Conservation (phyloP, 2,888 invertebrate genomes). For the Pheosia gnoma region DNA sequence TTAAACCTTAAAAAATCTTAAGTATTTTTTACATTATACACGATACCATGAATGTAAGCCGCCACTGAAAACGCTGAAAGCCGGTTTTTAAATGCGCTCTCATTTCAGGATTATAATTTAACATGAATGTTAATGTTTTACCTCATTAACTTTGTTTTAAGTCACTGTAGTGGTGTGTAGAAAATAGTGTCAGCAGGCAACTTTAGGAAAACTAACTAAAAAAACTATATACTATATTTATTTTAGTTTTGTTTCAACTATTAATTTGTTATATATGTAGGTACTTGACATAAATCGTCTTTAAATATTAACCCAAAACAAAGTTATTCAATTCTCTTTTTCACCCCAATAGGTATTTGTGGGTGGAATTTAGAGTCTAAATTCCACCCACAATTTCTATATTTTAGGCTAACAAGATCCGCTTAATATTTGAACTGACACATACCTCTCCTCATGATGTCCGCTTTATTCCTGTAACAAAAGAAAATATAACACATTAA, state of each 20-base stretch:
- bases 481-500: constrained; percentile 25
- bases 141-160: constrained; percentile 30
- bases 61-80: constrained; percentile 7
- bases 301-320: no score
- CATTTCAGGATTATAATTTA: constrained; percentile 30
- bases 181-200: not conserved
- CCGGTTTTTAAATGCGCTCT: constrained; percentile 12
- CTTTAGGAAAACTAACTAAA: no score
- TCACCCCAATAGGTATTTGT: no score
- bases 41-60: not conserved
- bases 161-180: constrained; percentile 1
- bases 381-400: not conserved
- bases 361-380: not conserved
- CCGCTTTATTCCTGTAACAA: constrained; percentile 73
- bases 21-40: constrained; percentile 3
- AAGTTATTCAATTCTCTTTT: no score
- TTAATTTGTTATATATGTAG: no score
- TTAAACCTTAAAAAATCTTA: no score
- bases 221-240: no score
- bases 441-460: constrained; percentile 72
- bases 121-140: constrained; percentile 28
- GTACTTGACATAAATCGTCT: no score
- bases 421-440: constrained; percentile 21
- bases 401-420: not conserved
- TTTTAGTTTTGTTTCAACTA: no score